These are phyloP conservation scores for Phragmatobia fuliginosa DNA, from an alignment of 2,888 invertebrate genomes.

Conservation along the genomic window DNA sequence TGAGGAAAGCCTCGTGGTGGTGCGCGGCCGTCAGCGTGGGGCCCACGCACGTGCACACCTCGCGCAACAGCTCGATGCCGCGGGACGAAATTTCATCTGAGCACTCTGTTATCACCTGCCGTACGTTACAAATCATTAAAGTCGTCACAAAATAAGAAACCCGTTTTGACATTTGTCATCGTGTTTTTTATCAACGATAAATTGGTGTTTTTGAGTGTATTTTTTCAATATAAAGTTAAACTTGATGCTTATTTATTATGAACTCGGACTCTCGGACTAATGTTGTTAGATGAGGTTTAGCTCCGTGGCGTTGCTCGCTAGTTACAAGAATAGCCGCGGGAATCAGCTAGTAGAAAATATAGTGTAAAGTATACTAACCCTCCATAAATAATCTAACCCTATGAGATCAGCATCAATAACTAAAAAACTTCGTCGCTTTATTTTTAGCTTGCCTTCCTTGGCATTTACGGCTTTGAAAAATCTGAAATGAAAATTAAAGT, in stretches of 20 bases:
- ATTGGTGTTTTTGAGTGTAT: too few species aligned
- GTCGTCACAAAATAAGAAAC: too few species aligned
- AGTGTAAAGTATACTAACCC: constrained; percentile 85
- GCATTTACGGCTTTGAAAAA: constrained; percentile 98
- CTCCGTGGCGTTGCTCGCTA: too few species aligned
- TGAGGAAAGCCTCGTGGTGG: constrained; percentile 97
- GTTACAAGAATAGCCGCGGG: too few species aligned
- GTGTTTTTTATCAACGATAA: too few species aligned
- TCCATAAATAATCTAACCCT: constrained; percentile 98
- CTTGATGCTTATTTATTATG: too few species aligned
- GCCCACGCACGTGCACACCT: constrained; percentile 97
- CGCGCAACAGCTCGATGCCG: constrained; percentile 96
- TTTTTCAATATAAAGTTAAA: too few species aligned
- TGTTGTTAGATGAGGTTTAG: too few species aligned
- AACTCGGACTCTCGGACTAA: too few species aligned
- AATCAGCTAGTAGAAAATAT: neutral
- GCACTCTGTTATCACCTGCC: constrained; percentile 94
- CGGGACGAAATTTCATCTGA: constrained; percentile 97
- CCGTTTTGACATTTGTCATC: too few species aligned
- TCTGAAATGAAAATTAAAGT: constrained; percentile 71
- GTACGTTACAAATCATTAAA: too few species aligned
- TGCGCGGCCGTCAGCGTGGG: constrained; percentile 93
- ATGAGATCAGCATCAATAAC: constrained; percentile 98
- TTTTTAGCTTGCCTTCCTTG: constrained; percentile 96
- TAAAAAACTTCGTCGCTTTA: constrained; percentile 93